A percentile compares a stretch with the other conserved stretches of the same genome.
phyloP scores from a whole-genome alignment of 2,113 vertebrate species.

The Anoura caudifer region DNA sequence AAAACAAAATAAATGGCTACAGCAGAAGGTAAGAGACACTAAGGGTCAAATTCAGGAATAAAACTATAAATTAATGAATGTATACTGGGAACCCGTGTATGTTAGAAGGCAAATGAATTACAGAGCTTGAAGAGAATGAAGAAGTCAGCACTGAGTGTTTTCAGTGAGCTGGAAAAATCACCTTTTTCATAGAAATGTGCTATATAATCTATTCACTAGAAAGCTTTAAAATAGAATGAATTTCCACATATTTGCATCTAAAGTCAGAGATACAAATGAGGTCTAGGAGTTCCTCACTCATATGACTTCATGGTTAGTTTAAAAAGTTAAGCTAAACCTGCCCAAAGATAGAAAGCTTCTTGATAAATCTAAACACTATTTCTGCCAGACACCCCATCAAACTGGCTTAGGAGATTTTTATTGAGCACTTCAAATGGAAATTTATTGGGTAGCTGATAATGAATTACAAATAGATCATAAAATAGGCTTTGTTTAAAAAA shows the following conservation, averaged over 20 bases:
- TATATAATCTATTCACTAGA: neutral
- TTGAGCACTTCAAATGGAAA: neutral
- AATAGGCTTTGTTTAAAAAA: neutral
- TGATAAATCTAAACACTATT: neutral
- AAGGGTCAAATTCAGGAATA: neutral
- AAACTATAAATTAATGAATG: neutral
- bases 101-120: neutral
- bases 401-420: neutral
- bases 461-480: neutral
- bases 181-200: neutral
- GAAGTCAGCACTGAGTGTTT: neutral
- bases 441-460: neutral
- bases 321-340: neutral
- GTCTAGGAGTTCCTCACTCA: neutral
- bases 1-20: neutral
- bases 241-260: neutral
- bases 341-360: neutral
- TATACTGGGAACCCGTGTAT: neutral
- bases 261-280: neutral
- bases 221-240: neutral
- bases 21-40: neutral
- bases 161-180: neutral
- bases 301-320: neutral
- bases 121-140: neutral
- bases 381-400: neutral